Evolutionary conservation across 2,113 vertebrate genomes (phyloP).

Genomic region (Siphamia tubifer): DNA sequence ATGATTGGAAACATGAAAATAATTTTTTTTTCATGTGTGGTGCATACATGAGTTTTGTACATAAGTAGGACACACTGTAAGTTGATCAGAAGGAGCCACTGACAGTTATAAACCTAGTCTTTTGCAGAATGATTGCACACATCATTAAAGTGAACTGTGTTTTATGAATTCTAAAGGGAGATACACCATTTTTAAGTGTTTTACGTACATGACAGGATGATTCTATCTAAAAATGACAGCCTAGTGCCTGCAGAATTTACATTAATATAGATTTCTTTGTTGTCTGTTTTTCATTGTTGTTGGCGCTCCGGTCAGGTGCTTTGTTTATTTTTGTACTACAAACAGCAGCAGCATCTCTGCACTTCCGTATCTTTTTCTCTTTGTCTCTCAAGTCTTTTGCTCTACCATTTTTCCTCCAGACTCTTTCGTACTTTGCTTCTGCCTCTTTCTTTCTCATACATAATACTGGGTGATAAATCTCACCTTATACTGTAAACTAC

Average conservation of each 20-base stretch:
- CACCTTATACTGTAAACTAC: too few relatives aligned
- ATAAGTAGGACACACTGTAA: constrained; percentile 1
- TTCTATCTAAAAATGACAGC: constrained; percentile 34
- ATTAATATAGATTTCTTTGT: neutral
- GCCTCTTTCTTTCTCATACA: too few relatives aligned
- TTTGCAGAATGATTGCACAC: too few relatives aligned
- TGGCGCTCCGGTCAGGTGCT: constrained; percentile 14
- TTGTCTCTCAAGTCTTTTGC: neutral
- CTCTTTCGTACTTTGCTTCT: too few relatives aligned
- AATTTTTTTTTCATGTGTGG: neutral
- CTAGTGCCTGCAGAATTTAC: constrained; percentile 11
- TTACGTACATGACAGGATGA: constrained; percentile 1
- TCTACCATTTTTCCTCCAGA: neutral
- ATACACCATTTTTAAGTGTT: neutral
- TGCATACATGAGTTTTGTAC: neutral
- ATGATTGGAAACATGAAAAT: too few relatives aligned
- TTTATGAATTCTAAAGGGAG: too few relatives aligned
- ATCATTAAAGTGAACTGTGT: too few relatives aligned
- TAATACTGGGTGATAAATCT: too few relatives aligned
- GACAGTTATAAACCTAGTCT: neutral
- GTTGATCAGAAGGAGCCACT: constrained; percentile 1
- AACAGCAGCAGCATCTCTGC: constrained; percentile 15
- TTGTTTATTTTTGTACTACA: constrained; percentile 52
- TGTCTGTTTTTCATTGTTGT: constrained; percentile 13
- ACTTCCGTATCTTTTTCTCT: neutral